These are phyloP conservation scores for Drosophila kanapiae DNA, from an alignment of 1,140 invertebrate species.

Conservation along the genomic window DNA sequence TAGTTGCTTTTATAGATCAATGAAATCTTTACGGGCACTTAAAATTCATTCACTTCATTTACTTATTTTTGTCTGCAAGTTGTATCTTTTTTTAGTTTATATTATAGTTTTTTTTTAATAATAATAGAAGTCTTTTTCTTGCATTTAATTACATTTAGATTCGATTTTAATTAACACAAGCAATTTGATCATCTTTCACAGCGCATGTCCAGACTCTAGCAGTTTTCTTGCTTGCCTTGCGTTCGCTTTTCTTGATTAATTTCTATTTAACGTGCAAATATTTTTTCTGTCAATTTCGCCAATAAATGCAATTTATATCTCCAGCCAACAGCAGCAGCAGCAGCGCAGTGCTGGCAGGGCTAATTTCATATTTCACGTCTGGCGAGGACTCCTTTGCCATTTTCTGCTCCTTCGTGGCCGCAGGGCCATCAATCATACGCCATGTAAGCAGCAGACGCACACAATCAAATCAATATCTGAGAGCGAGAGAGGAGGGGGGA, in stretches of 20 bases:
- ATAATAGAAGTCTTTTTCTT: background rate
- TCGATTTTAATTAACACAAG: slow-evolving; percentile 1
- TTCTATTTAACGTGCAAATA: slow-evolving; percentile 77
- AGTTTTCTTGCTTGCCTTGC: background rate
- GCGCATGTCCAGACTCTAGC: background rate
- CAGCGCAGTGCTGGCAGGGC: slow-evolving; percentile 26
- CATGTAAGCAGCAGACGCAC: slow-evolving; percentile 69
- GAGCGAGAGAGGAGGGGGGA: slow-evolving; percentile 17
- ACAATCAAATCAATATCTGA: slow-evolving; percentile 61
- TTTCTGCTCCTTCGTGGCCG: slow-evolving; percentile 27
- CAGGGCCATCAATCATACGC: slow-evolving; percentile 81
- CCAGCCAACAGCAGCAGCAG: slow-evolving; percentile 19
- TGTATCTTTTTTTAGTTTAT: background rate
- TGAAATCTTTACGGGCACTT: background rate
- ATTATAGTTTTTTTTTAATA: background rate
- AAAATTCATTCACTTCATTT: too few species aligned
- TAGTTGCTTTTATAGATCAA: background rate
- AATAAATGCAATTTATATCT: slow-evolving; percentile 71
- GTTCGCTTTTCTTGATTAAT: slow-evolving; percentile 52
- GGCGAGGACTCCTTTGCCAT: slow-evolving; percentile 9
- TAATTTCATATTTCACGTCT: slow-evolving; percentile 70
- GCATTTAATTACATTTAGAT: background rate
- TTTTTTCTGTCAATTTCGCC: slow-evolving; percentile 69
- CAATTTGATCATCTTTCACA: background rate
- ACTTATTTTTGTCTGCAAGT: too few species aligned